Conservation (phyloP, 2,797 vertebrate genomes). For the Vespertilio murinus region DNA sequence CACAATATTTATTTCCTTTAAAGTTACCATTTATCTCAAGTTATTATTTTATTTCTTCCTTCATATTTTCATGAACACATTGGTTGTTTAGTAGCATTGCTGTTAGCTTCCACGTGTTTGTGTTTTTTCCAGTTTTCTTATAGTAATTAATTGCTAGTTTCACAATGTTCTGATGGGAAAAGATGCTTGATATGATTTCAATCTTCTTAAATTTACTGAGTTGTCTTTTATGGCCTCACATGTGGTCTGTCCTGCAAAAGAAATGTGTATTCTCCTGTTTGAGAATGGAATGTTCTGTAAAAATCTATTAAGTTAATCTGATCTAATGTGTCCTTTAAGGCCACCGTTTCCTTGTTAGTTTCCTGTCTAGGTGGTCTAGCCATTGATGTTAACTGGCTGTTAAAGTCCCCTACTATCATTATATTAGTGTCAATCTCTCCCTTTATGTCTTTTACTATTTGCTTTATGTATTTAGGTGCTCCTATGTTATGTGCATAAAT, state of each 20-base stretch:
- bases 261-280: background rate
- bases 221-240: background rate
- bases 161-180: background rate
- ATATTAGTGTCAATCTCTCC: background rate
- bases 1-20: conserved; percentile 10
- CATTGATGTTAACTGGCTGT: background rate
- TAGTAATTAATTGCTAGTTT: background rate
- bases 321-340: background rate
- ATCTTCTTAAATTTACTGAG: background rate
- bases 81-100: background rate
- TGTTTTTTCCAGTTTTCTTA: background rate
- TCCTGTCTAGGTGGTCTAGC: background rate
- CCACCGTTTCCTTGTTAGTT: background rate
- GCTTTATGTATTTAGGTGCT: background rate
- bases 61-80: background rate
- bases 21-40: background rate
- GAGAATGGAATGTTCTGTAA: background rate
- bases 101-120: background rate
- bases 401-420: background rate
- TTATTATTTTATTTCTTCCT: background rate
- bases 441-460: background rate
- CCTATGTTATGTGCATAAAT: background rate
- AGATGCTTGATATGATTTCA: background rate
- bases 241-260: background rate
- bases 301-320: background rate